Conservation (phyloP, 1,140 invertebrate species). For the Neodiprion pinetum region DNA sequence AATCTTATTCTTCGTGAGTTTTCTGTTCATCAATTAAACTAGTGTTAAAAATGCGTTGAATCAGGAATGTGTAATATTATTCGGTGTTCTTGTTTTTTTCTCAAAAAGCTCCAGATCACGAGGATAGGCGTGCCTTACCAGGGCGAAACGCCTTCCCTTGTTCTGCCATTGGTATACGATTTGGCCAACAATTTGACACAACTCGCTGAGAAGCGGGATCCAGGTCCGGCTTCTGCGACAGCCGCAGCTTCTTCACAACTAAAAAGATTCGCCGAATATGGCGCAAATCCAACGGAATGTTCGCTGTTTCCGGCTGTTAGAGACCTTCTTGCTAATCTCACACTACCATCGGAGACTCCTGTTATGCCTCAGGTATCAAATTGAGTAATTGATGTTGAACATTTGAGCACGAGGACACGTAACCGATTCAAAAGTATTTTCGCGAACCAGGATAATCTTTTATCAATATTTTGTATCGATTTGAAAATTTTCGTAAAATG, state of each 20-base stretch:
- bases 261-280: constrained; percentile 76
- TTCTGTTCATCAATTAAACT: constrained; percentile 14
- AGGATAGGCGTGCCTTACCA: constrained; percentile 71
- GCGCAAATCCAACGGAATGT: constrained; percentile 75
- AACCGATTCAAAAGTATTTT: too few relatives aligned
- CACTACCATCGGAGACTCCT: constrained; percentile 73
- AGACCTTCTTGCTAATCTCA: constrained; percentile 83
- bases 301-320: constrained; percentile 88
- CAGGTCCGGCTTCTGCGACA: constrained; percentile 67
- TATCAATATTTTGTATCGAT: background rate
- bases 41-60: background rate
- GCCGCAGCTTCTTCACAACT: constrained; percentile 71
- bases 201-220: constrained; percentile 80
- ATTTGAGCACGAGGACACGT: too few relatives aligned
- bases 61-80: constrained; percentile 13
- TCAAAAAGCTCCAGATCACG: constrained; percentile 80
- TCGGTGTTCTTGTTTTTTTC: background rate
- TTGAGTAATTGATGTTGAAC: background rate
- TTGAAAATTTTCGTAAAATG: background rate
- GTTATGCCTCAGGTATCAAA: constrained; percentile 55
- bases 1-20: constrained; percentile 88
- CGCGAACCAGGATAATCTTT: too few relatives aligned
- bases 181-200: constrained; percentile 84
- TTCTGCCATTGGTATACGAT: constrained; percentile 90
- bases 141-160: constrained; percentile 78